Evolutionary conservation across 2,113 vertebrate species (phyloP).

Genomic region (Lanius ludovicianus): DNA sequence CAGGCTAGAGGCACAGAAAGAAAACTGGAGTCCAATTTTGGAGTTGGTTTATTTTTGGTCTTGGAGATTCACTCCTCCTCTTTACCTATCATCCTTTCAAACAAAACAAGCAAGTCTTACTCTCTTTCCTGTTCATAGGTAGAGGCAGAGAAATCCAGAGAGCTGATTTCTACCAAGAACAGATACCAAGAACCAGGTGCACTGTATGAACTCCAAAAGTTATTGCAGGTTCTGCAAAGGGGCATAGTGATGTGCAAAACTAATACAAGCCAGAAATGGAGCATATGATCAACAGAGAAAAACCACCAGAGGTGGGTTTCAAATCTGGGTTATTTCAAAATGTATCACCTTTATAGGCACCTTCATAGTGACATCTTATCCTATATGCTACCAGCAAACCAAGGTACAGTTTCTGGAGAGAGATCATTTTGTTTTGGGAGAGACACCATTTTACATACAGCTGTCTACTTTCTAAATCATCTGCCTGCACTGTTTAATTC

Average conservation of each 20-base stretch:
- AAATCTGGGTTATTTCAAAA: neutral
- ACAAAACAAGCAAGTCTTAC: neutral
- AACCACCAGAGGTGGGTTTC: neutral
- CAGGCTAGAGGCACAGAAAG: neutral
- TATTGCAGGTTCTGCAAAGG: neutral
- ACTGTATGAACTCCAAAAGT: neutral
- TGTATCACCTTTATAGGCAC: neutral
- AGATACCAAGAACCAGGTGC: neutral
- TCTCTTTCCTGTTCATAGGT: neutral
- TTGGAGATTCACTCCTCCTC: neutral
- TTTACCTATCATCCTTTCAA: neutral
- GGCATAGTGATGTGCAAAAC: neutral
- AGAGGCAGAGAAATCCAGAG: neutral
- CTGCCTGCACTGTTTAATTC: neutral
- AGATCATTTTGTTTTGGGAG: neutral
- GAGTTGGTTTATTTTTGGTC: neutral
- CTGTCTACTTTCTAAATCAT: neutral
- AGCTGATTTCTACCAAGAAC: neutral
- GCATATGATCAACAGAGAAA: neutral
- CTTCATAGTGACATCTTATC: neutral
- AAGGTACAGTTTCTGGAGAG: neutral
- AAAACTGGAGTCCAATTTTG: neutral
- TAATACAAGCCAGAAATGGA: neutral
- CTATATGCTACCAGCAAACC: neutral
- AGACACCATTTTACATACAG: neutral